Evolutionary conservation across 2,888 invertebrate species (phyloP), one percentile per base, ranked within the genome.

Genomic region (Heliconius sara): DNA sequence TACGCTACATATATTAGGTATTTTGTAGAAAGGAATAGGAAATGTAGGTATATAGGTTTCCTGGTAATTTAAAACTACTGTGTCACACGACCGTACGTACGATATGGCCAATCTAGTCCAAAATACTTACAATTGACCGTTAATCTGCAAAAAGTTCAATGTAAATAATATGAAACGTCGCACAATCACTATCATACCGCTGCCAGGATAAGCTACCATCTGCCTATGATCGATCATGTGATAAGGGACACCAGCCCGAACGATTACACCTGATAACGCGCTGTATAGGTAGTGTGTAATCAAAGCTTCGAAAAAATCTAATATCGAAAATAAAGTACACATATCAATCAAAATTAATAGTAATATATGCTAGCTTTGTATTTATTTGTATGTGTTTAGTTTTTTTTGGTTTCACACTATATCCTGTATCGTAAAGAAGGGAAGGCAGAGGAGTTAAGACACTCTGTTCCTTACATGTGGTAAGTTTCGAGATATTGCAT

Each of bases 181-280:
- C 81, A 75, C 79, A 79, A 82, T 67, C 63, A 71, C 75, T 82
- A 79, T 77, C 65, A 87, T 84, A 86, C 87, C 84, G 79, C 60
- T 79, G 81, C 78, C 83, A 79, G 86, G 86, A 88, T 88, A 87
- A 89, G 81, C 86, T 82, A 84, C 86, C 89, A 90, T 88, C 89
- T 90, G 89, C 86, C 82, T 73, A 82, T 90, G 90, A 90, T 90
- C 85, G 90, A 90, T 90, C 86, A 87, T 85, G 80, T 85, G 89
- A 90, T 89, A 90, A 87, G 79, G 82, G 84, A 85, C 84, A 83
- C 77, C 71, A 71, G 76, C 80, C 83, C 79, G 84, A 85, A 79
- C 83, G 85, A 86, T 85, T 84, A 85, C 66, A 60, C 52, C 83
- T 79, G 85, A 86, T 85, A 86, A 83, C 83, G 80, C 67, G 72